Conservation (phyloP, 2,888 invertebrate species). For the Diaphora mendica region DNA sequence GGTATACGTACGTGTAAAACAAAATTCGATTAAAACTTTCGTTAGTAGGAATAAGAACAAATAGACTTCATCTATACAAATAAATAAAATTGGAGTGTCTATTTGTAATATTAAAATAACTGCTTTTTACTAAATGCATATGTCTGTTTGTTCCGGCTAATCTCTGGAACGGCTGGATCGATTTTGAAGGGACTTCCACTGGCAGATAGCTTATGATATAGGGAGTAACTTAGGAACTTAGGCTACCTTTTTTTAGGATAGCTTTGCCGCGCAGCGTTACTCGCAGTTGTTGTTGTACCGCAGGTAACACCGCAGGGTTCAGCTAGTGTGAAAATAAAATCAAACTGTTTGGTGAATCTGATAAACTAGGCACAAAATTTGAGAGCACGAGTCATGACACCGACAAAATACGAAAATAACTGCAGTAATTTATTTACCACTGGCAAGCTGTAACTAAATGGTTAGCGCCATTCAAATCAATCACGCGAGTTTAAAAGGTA, state of each 20-base stretch:
- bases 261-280: too few relatives aligned
- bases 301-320: too few relatives aligned
- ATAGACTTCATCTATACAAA: constrained; percentile 55
- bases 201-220: too few relatives aligned
- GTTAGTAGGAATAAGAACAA: constrained; percentile 45
- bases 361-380: constrained; percentile 57
- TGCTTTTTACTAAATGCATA: too few relatives aligned
- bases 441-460: constrained; percentile 39
- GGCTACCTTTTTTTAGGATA: too few relatives aligned
- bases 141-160: too few relatives aligned
- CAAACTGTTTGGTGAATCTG: constrained; percentile 48
- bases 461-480: constrained; percentile 50
- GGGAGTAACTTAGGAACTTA: too few relatives aligned
- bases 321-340: constrained; percentile 66
- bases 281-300: too few relatives aligned
- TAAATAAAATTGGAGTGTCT: too few relatives aligned
- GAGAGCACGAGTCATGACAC: constrained; percentile 57
- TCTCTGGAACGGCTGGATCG: too few relatives aligned
- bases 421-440: constrained; percentile 49
- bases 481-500: constrained; percentile 54
- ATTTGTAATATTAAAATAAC: too few relatives aligned
- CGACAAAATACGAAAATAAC: constrained; percentile 57
- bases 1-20: constrained; percentile 62
- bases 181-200: too few relatives aligned
- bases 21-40: constrained; percentile 59